phyloP scores from a whole-genome alignment of 2,888 invertebrate species.

The Carpatolechia fugitivella region DNA sequence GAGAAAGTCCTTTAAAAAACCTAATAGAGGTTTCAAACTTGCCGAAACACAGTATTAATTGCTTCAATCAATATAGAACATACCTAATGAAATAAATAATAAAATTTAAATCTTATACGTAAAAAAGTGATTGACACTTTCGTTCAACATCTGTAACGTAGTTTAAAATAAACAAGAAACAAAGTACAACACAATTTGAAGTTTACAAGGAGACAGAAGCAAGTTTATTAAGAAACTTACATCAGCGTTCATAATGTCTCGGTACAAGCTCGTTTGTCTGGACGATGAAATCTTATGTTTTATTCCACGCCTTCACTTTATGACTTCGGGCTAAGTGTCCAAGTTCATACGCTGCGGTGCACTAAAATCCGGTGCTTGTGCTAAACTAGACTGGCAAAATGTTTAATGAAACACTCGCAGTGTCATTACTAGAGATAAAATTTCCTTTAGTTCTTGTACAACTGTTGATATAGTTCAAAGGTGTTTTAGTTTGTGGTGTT shows the following conservation, averaged over 20 bases:
- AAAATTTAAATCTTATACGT: no score
- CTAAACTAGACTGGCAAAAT: slow-evolving; percentile 1
- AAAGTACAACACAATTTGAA: background rate
- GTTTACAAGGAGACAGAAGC: background rate
- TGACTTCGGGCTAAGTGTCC: background rate
- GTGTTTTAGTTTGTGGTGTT: background rate
- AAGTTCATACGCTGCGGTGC: slow-evolving; percentile 2
- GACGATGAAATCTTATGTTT: slow-evolving; percentile 1
- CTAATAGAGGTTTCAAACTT: no score
- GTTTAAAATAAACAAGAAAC: no score
- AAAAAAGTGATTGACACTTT: no score
- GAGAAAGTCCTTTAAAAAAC: no score
- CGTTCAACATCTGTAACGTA: no score
- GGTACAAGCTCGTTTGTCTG: slow-evolving; percentile 1
- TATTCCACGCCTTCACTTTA: slow-evolving; percentile 5
- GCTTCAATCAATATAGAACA: no score
- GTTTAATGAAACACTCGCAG: background rate
- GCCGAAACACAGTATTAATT: no score
- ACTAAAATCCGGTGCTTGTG: slow-evolving; percentile 1
- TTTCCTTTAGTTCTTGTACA: no score
- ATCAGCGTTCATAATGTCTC: background rate
- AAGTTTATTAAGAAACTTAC: background rate
- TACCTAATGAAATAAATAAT: no score
- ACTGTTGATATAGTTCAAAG: no score
- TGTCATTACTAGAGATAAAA: background rate